Evolutionary conservation across 1,140 invertebrate genomes (phyloP), one percentile per base, ranked within the genome.

Genomic region (Scaptomyza hsui): DNA sequence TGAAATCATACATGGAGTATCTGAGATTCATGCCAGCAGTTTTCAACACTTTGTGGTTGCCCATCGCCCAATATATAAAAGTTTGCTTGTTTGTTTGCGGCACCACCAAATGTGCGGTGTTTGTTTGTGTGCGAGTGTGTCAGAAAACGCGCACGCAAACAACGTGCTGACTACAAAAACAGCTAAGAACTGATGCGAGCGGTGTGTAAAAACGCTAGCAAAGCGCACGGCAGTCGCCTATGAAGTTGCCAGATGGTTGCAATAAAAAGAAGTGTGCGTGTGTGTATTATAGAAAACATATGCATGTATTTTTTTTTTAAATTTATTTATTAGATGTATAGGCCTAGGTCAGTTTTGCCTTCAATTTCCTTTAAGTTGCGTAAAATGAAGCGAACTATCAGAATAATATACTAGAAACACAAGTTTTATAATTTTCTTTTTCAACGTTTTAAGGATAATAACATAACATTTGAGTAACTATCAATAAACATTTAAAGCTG

Each of bases 1-100:
- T 89, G 2, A 89, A 89, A 37, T 89, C 83, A 24, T 89, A 89
- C 83, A 89, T 89, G 3, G 83, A 89, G 12, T 89, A 89, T 0
- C 85, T 60, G 3, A 74, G n/a, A 39, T 78, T 89, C 9, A 21
- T 55, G 16, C 85, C 82, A 37, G 78, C 67, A 4, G 72, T 69
- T 47, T 78, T 78, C 0, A 89, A 45, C 12, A 89, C 72, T 48
- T 89, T 89, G 45, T 79, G 83, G 18, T 89, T 89, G 10, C 83
- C 85, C 83, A 89, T 89, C 49, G 57, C 32, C 29, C 9, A 29
- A 44, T 42, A 44, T 42, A 44, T 37, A 47, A 24, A 48, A 51
- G 32, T 39, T 48, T 48, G 48, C n/a, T 70, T 72, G 37, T 59
- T 67, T 51, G 16, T n/a, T n/a, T 59, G 21, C 32, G 32, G 24